Conservation (phyloP, 2,113 vertebrate genomes). For the Mus pahari region DNA sequence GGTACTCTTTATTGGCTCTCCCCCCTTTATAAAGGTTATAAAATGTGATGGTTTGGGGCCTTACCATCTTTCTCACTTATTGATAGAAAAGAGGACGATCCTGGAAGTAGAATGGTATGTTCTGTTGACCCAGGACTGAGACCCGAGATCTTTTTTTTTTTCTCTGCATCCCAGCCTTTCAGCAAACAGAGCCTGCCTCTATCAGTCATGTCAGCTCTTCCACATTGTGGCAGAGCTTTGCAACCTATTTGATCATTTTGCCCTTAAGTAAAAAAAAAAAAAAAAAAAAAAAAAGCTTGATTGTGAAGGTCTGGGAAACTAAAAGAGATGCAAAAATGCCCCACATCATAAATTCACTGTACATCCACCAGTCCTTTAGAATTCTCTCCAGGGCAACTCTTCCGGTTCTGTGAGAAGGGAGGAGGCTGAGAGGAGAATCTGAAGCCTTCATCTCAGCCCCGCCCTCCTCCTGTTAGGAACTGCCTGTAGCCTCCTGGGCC, state of each 20-base stretch:
- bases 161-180: not conserved
- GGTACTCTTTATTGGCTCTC: not conserved
- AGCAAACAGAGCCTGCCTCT: not conserved
- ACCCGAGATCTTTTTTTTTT: not conserved
- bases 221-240: not conserved
- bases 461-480: constrained; percentile 49
- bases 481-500: constrained; percentile 57
- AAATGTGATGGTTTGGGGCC: not conserved
- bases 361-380: not conserved
- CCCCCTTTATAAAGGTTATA: not conserved
- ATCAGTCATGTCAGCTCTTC: not conserved
- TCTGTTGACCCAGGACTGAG: not conserved
- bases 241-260: not conserved
- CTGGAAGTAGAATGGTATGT: not conserved
- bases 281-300: not conserved
- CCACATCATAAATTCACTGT: not conserved
- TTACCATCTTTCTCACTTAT: not conserved
- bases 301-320: not conserved
- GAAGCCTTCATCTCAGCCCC: constrained; percentile 50
- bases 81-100: not conserved
- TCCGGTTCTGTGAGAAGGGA: not conserved
- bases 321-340: not conserved
- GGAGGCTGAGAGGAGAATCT: not conserved
- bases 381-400: not conserved
- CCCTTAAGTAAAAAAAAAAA: not conserved